Evolutionary conservation across 1,140 invertebrate genomes (phyloP).

Genomic region (Pogonus chalceus): DNA sequence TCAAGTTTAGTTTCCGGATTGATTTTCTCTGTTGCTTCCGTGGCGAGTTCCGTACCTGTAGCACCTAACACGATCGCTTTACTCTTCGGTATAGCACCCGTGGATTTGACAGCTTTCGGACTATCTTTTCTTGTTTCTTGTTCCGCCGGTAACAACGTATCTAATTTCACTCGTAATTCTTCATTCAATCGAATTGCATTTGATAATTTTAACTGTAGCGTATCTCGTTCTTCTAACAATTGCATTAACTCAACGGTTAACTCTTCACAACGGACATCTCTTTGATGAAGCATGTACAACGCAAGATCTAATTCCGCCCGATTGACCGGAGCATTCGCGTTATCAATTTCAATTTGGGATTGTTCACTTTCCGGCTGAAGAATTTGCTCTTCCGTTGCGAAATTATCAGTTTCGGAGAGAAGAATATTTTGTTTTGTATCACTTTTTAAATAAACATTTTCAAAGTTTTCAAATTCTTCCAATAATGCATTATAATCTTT

Average conservation of each 20-base stretch:
- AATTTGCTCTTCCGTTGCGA: background rate
- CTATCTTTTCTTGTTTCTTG: background rate
- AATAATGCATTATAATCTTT: constrained; percentile 43
- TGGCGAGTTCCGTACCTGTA: constrained; percentile 23
- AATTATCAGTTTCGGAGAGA: background rate
- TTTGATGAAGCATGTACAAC: constrained; percentile 74
- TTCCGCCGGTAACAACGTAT: constrained; percentile 12
- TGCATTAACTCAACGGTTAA: constrained; percentile 75
- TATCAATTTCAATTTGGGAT: constrained; percentile 14
- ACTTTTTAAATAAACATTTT: background rate
- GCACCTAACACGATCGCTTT: constrained; percentile 19
- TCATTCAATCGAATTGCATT: constrained; percentile 66
- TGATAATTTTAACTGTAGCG: constrained; percentile 67
- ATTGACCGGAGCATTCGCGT: constrained; percentile 25
- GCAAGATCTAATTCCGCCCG: constrained; percentile 68
- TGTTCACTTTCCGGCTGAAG: background rate
- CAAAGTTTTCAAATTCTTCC: constrained; percentile 28
- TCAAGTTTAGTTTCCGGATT: constrained; percentile 29
- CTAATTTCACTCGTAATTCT: constrained; percentile 37
- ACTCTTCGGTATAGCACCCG: constrained; percentile 13
- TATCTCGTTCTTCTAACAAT: constrained; percentile 74
- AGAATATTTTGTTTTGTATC: background rate
- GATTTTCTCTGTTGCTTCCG: constrained; percentile 20
- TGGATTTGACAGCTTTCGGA: constrained; percentile 13
- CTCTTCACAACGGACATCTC: constrained; percentile 81